Evolutionary conservation across 2,113 vertebrate species (phyloP), one percentile per base, ranked within the genome.

Genomic region (Paramisgurnus dabryanus): DNA sequence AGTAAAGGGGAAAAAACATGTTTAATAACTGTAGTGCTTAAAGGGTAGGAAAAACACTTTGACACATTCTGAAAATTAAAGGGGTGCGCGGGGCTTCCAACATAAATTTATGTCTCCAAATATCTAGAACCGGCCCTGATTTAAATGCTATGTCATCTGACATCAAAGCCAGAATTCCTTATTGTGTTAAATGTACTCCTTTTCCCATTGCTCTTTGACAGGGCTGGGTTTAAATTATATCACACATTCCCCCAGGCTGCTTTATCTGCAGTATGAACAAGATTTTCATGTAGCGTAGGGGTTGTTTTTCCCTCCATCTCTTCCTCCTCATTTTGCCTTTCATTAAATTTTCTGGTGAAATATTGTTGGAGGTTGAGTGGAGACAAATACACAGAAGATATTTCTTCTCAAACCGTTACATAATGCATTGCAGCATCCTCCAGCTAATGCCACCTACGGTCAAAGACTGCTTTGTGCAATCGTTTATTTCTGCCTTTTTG

Each of bases 191-290:
- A 47, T 10, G 7, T 47, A 18, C 76, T 34, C 40, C 55, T 27
- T 27, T 11, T 64, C 40, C 57, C 49, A 64, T 41, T 39, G 43
- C 68, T 15, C 68, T 45, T 69, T 27, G 74, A 43, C 61, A 39
- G 61, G 67, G 15, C 67, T 12, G 50, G 5, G 17, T 45, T 78
- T 40, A 22, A 50, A 50, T 22, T 60, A 57, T n/a, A 40, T 17
- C 12, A 53, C 69, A 41, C 68, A 27, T 18, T 13, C 63, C 71
- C 11, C 79, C 12, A 40, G 87, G 67, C 82, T 75, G 7, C 50
- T 79, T 65, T 55, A 79, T 86, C 82, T 82, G 83, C 83, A 79
- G 80, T 83, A 81, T 75, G 72, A 80, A 67, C 40, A 39, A 70
- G 9, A 45, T 86, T 85, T 47, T 60, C 27, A 47, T 47, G 45